These are phyloP conservation scores for Furnarius figulus DNA, from an alignment of 2,113 vertebrate genomes.

Conservation along the genomic window DNA sequence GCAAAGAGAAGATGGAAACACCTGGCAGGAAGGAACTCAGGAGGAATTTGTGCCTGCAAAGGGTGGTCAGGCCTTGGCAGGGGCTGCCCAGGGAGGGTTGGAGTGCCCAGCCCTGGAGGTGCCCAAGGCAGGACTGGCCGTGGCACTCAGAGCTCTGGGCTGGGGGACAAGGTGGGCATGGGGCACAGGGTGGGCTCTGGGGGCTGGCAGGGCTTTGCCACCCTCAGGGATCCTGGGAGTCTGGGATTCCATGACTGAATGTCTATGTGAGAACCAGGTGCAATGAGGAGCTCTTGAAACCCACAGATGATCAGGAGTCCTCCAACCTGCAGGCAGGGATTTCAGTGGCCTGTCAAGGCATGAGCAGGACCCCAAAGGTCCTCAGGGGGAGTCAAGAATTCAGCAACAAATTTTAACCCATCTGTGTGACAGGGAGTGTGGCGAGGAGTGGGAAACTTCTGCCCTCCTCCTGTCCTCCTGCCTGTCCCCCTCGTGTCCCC, in stretches of 20 bases:
- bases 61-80: not conserved
- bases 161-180: not conserved
- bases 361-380: not conserved
- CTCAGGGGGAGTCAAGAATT: not conserved
- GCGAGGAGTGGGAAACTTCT: not conserved
- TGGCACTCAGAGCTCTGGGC: not conserved
- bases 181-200: not conserved
- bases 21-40: not conserved
- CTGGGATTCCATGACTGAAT: not conserved
- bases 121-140: not conserved
- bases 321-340: not conserved
- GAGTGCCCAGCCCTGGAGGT: not conserved
- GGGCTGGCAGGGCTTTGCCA: not conserved
- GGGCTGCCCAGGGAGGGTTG: not conserved
- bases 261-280: not conserved
- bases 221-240: fast-evolving
- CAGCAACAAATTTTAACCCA: not conserved
- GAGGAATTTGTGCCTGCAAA: not conserved
- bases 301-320: not conserved
- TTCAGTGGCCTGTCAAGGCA: not conserved
- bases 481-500: not conserved
- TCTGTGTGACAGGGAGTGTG: not conserved
- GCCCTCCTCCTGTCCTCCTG: not conserved
- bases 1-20: not conserved
- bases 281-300: not conserved